Evolutionary conservation across 2,888 invertebrate species (phyloP), one percentile per base, ranked within the genome.

Genomic region (Chydorus sphaericus): DNA sequence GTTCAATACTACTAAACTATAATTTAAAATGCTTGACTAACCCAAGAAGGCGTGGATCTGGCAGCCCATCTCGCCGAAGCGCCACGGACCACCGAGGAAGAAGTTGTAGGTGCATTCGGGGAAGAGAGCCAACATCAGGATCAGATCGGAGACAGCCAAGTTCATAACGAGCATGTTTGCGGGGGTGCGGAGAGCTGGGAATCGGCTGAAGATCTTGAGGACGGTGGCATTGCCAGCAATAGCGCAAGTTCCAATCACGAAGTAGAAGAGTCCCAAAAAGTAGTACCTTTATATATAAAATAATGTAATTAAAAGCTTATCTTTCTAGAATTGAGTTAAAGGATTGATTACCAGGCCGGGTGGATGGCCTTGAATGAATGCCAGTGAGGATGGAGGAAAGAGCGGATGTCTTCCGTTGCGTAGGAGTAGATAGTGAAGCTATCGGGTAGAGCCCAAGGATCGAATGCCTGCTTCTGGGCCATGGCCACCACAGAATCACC

Each of bases 101-200:
- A 62, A 63, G 55, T 58, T 58, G 36, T 44, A 57, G 29, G 53
- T 37, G 39, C 52, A 58, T 26, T 57, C 58, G 11, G 58, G 58
- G 31, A 58, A 44, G 53, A 66, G 67, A 33, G 66, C 63, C 16
- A 65, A 60, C 14, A 65, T 67, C 61, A 68, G 66, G 14, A 62
- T 63, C 55, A 67, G 59, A 59, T 68, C 68, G 55, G 65, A 64
- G 51, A 67, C 57, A 23, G 67, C 67, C 48, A 68, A 61, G 58
- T 67, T 67, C 14, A 68, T 63, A n/a, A 68, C 61, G 37, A 66
- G 63, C 64, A 68, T 65, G 60, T 68, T 68, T 18, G 68, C 65
- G 8, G 68, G 66, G 7, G 66, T 66, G 30, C 66, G 61, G 10
- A 69, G 57, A 11, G 59, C 54, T 29, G 58, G 60, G 59, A 44